These are phyloP conservation scores for Pseudochaenichthys georgianus DNA, from an alignment of 2,797 vertebrate genomes.

Conservation along the genomic window DNA sequence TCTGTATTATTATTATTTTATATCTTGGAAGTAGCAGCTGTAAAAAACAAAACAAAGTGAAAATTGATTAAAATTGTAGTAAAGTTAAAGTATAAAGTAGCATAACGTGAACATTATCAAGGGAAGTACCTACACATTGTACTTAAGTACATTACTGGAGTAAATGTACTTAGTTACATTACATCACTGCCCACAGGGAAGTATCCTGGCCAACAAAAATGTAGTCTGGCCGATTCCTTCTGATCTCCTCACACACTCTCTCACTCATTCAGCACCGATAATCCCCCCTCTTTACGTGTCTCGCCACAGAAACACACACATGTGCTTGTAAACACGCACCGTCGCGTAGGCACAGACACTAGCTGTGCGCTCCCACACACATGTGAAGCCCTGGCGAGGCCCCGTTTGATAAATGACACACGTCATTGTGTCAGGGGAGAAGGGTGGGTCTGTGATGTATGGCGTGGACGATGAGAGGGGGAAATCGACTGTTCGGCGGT, in stretches of 20 bases:
- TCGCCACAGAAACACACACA: conserved; percentile 43
- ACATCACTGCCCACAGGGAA: conserved; percentile 6
- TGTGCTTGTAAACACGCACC: conserved; percentile 26
- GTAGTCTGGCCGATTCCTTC: too few species aligned
- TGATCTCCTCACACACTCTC: conserved; percentile 11
- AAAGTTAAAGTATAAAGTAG: too few species aligned
- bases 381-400: conserved; percentile 85
- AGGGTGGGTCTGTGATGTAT: conserved; percentile 99
- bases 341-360: conserved; percentile 1
- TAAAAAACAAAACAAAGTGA: too few species aligned
- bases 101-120: too few species aligned
- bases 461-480: conserved; percentile 89
- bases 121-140: too few species aligned
- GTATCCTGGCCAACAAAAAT: conserved; percentile 9
- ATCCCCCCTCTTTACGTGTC: conserved; percentile 52
- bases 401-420: conserved; percentile 99
- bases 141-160: too few species aligned
- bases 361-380: conserved; percentile 5
- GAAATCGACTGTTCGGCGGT: conserved; percentile 99
- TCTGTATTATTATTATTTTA: too few species aligned
- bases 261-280: conserved; percentile 57
- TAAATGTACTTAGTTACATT: too few species aligned
- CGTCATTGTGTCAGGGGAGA: conserved; percentile 97
- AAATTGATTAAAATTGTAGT: too few species aligned
- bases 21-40: too few species aligned